Evolutionary conservation across 2,888 invertebrate genomes (phyloP), one percentile per base, ranked within the genome.

Genomic region (Electrophaes corylata): DNA sequence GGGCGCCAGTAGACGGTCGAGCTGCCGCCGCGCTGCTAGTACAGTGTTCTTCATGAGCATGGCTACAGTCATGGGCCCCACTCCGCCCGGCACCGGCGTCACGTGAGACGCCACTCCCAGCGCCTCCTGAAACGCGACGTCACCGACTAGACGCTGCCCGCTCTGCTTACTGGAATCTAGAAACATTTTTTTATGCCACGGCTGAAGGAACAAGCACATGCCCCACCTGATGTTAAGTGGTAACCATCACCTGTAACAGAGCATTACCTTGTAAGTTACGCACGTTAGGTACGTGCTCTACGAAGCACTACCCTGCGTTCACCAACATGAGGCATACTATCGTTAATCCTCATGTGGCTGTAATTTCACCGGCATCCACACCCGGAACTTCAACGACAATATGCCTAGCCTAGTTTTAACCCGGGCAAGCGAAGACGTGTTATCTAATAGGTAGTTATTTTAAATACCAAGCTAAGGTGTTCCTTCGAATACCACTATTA

Each of bases 1-100:
- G n/a, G 87, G 88, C 49, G 87, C 90, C n/a, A 93, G 76, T 18
- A 94, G 72, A 20, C 91, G 92, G 20, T 93, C 87, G 11, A 94
- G 93, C 50, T 94, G 92, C 46, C 93, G 92, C 70, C 94, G 90
- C 6, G 98, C 98, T 48, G 98, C 95, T 65, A 95, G 93, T 31
- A 98, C 96, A 0, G 98, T 99, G 89, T 99, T 99, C 72, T 95
- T 94, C 97, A 98, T 97, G 29, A 98, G 90, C 98, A 99, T 99
- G 16, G 98, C 98, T 64, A 98, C 99, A 0, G 99, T 99, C 98
- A 99, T 99, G 12, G 99, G 99, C 0, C 99, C 99, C 60, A 99
- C 99, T 62, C 99, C 99, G 54, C 97, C 97, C 10, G 98, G 98
- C 47, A 99, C 99, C 3, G 99, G 98, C 19, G 99, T 99, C 75